Base-by-base conservation (phyloP, 1,140 invertebrate genomes). In the Colletes latitarsis region DNA sequence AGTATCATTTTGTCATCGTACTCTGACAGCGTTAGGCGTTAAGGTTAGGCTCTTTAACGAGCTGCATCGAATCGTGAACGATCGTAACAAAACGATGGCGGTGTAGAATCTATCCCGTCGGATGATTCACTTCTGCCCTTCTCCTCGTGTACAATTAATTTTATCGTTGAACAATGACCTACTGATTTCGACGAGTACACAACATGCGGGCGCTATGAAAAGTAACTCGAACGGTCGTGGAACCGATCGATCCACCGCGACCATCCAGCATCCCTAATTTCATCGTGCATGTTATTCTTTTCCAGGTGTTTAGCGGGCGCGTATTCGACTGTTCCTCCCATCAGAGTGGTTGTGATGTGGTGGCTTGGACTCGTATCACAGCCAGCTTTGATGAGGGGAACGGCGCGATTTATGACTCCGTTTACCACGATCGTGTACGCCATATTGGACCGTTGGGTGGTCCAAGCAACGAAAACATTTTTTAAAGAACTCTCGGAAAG, bases 331-430 rank as follows among this genome's bases (percentile, higher is more conserved):
- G 90, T 93, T 92, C 89, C 91, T 88, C 94, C 92, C 92, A 93
- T 95, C 95, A 95, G 96, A 96, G 95, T 96, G 96, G 96, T 94
- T 96, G 96, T 97, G 96, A 96, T 96, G 95, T 96, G 96, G 95
- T 94, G 91, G 89, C 91, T 77, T 83, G 70, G 75, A 94, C 92
- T 94, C 96, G 97, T 97, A 97, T 97, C 96, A 97, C 96, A 97
- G 96, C 96, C 96, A 97, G 96, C 96, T 97, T 97, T 97, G 97
- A 97, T 97, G 96, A 97, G 97, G 96, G 94, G 89, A 91, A 93
- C 90, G 88, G 88, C 88, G 80, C 89, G 89, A 88, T 88, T 78
- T 84, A 77, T 88, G 57, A 87, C 89, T 80, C 60, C 72, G 30
- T 62, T 62, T 4, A 15, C 12, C 60, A 62, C 4, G 30, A 39